phyloP scores from a whole-genome alignment of 1,140 invertebrate species.

The Rhagoletis pomonella region DNA sequence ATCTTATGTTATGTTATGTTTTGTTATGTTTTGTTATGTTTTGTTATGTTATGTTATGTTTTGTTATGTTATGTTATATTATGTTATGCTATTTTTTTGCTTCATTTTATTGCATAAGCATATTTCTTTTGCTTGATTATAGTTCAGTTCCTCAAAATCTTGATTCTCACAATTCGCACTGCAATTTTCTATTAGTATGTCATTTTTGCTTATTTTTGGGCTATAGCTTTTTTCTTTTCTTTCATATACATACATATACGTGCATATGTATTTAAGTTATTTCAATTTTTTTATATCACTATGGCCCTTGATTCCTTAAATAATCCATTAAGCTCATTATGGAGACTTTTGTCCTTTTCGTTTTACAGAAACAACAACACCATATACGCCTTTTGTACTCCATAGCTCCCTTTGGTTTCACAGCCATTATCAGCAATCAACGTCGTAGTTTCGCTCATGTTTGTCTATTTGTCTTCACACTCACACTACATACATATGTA shows the following conservation, averaged over 20 bases:
- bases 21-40: not conserved
- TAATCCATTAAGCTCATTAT: conserved; percentile 47
- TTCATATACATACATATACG: too few species aligned
- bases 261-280: too few species aligned
- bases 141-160: too few species aligned
- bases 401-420: not conserved
- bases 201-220: too few species aligned
- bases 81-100: not conserved
- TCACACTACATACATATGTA: not conserved
- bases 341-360: not conserved
- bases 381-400: too few species aligned
- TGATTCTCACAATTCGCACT: too few species aligned
- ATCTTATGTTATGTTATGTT: not conserved
- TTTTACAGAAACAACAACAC: not conserved
- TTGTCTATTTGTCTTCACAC: not conserved
- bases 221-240: too few species aligned
- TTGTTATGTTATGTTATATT: not conserved
- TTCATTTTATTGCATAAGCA: too few species aligned
- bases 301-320: conserved; percentile 10
- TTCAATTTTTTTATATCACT: not conserved
- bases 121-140: too few species aligned
- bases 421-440: not conserved
- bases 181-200: too few species aligned
- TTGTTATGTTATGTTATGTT: not conserved
- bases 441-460: not conserved